phyloP scores from a whole-genome alignment of 2,888 invertebrate species.

The Emesis russula region DNA sequence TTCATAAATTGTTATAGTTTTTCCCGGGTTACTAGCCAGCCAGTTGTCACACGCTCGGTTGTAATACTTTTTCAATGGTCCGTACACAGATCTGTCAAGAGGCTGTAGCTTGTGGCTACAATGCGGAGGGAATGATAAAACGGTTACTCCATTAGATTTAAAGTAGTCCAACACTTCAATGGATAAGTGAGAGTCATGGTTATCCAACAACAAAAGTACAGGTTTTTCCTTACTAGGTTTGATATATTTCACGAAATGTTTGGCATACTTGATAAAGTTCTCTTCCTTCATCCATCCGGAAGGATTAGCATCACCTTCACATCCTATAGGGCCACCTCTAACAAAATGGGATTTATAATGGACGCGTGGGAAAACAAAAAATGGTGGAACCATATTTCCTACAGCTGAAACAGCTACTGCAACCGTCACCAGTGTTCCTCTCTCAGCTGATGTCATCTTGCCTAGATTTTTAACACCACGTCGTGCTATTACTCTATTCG shows the following conservation, averaged over 20 bases:
- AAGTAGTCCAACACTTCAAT: slow-evolving; percentile 66
- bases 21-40: background rate
- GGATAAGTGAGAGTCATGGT: slow-evolving; percentile 63
- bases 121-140: slow-evolving; percentile 22
- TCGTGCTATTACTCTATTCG: slow-evolving; percentile 35
- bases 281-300: slow-evolving; percentile 71
- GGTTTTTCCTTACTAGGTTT: background rate
- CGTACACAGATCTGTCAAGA: slow-evolving; percentile 64
- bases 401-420: slow-evolving; percentile 52
- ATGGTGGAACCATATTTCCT: slow-evolving; percentile 52
- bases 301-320: slow-evolving; percentile 32
- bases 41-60: slow-evolving; percentile 47
- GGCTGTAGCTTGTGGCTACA: slow-evolving; percentile 64
- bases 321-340: background rate
- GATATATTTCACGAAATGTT: slow-evolving; percentile 43
- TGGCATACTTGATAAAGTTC: slow-evolving; percentile 53
- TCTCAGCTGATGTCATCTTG: slow-evolving; percentile 54
- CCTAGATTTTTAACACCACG: slow-evolving; percentile 29
- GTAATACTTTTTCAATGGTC: slow-evolving; percentile 67
- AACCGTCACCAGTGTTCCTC: slow-evolving; percentile 52
- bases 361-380: slow-evolving; percentile 34
- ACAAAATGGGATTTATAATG: too few relatives aligned
- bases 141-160: slow-evolving; percentile 1
- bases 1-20: too few relatives aligned
- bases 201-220: slow-evolving; percentile 39